Evolutionary conservation across 2,797 vertebrate genomes (phyloP).

Genomic region (Gambelia wislizenii): DNA sequence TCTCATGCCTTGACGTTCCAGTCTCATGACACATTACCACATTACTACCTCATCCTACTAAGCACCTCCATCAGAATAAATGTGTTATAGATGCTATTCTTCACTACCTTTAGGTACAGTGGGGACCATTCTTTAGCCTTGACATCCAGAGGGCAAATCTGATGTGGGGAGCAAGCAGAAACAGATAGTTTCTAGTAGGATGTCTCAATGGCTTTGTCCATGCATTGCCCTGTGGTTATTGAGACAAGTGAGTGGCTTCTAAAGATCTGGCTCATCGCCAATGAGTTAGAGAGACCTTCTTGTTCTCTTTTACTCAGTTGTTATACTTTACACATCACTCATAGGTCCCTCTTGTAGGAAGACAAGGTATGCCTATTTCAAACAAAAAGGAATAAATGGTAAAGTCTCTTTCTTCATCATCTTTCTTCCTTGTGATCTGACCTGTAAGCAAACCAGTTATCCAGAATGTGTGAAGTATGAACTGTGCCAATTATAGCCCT

Average conservation of each 20-base stretch:
- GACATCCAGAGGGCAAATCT: not conserved
- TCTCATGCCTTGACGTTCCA: too few relatives aligned
- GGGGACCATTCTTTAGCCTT: not conserved
- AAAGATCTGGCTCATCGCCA: not conserved
- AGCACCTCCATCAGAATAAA: not conserved
- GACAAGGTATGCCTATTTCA: not conserved
- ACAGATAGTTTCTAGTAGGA: not conserved
- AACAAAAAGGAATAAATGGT: slow-evolving; percentile 3
- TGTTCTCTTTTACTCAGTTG: not conserved
- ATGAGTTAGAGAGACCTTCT: not conserved
- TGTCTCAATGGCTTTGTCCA: not conserved
- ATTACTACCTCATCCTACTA: not conserved
- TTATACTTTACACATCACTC: not conserved
- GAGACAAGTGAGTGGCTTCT: not conserved
- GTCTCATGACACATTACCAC: too few relatives aligned
- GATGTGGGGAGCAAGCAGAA: not conserved
- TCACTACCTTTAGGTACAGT: not conserved
- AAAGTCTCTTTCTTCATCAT: not conserved
- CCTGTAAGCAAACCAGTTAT: not conserved
- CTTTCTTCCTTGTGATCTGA: not conserved
- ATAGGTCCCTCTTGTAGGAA: not conserved
- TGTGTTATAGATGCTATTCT: not conserved
- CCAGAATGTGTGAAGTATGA: slow-evolving; percentile 49
- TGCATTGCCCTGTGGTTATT: not conserved
- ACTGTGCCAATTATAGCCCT: slow-evolving; percentile 60